Evolutionary conservation across 2,797 vertebrate species (phyloP), one percentile per base, ranked within the genome.

Genomic region (Balearica regulorum): DNA sequence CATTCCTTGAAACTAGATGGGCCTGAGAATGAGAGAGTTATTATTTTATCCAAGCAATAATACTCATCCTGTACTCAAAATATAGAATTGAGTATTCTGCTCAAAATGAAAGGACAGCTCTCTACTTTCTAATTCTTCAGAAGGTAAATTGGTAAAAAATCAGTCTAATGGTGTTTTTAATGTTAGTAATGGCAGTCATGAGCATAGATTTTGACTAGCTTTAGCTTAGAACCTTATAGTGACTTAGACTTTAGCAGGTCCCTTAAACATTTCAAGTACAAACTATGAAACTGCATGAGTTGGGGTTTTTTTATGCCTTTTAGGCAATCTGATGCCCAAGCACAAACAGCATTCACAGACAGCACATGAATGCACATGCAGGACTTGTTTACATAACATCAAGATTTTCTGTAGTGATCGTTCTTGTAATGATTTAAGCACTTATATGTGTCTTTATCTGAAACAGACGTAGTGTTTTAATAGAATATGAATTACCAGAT

Each of bases 1-100:
- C 93, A 96, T 96, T 95, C 95, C 84, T 95, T 79, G n/a, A 94
- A 89, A 91, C n/a, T 80, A 83, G 68, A 96, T 71, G 55, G 55
- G 68, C 16, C 41, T 60, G 53, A 89, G 64, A 93, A 91, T 70
- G 49, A 77, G 41, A 68, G 65, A 51, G 58, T 31, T 83, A n/a
- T 46, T 90, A 64, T 71, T 92, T 92, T 70, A 91, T 73, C 68
- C 71, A 85, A 83, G 65, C 54, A 90, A 28, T 90, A 93, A 69
- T 44, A 66, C 25, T 85, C 60, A 80, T 77, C 61, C 65, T 92
- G 83, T 73, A 60, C 25, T 93, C 28, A 55, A 89, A 90, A 87
- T 49, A 64, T 0, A 71, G 46, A 75, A 41, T 24, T 57, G 39
- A 41, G 39, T 55, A 55, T 76, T 70, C 73, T 87, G 39, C 15